These are phyloP conservation scores for Apodemia duryi DNA, from an alignment of 2,888 invertebrate genomes.

Conservation along the genomic window DNA sequence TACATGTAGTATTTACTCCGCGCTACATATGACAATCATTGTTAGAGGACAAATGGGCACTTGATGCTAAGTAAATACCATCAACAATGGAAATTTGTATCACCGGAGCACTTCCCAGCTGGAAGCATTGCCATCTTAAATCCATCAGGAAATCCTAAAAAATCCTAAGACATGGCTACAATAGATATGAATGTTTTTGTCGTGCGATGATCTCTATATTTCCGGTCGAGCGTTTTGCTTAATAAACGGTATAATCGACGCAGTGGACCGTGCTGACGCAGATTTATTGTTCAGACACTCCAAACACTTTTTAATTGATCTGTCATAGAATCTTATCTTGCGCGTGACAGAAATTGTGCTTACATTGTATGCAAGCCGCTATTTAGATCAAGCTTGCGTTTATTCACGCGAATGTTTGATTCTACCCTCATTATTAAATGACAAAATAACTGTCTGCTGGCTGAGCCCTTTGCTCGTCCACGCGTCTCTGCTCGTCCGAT, in stretches of 20 bases:
- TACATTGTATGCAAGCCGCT: not conserved
- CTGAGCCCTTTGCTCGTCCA: too few species aligned
- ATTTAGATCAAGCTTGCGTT: not conserved
- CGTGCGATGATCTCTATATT: constrained; percentile 52
- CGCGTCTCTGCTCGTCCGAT: too few species aligned
- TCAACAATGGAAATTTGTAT: not conserved
- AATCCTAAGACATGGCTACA: not conserved
- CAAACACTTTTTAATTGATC: constrained; percentile 10
- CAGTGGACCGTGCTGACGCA: constrained; percentile 43
- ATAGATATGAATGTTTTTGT: constrained; percentile 41
- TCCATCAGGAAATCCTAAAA: not conserved
- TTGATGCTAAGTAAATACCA: not conserved
- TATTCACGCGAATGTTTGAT: not conserved
- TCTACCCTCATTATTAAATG: too few species aligned
- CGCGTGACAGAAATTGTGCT: not conserved
- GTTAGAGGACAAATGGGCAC: too few species aligned
- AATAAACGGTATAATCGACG: constrained; percentile 60
- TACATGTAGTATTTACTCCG: too few species aligned
- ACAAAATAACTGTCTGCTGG: too few species aligned
- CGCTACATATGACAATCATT: too few species aligned
- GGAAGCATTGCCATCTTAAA: not conserved
- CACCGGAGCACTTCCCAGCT: not conserved
- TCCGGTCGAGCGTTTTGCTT: constrained; percentile 55
- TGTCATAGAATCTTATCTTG: constrained; percentile 1
- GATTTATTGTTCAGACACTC: constrained; percentile 41